These are phyloP conservation scores for Synergus japonicus DNA, from an alignment of 2,888 invertebrate genomes.

Conservation along the genomic window DNA sequence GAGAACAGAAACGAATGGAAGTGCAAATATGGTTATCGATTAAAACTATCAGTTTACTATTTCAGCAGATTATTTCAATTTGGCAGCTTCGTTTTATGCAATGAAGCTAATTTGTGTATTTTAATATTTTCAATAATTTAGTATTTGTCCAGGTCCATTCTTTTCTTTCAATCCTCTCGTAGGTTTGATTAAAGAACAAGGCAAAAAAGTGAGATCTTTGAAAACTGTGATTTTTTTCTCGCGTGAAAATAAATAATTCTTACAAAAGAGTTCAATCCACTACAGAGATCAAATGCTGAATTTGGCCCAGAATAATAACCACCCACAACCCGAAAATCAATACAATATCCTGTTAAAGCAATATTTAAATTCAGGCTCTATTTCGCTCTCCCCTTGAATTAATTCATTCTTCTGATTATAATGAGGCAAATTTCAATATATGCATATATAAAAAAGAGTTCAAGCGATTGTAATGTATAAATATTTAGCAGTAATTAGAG, in stretches of 20 bases:
- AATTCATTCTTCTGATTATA: conserved; percentile 28
- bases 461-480: not conserved
- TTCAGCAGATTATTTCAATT: not conserved
- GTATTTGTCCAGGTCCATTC: not conserved
- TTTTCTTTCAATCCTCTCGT: not conserved
- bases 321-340: conserved; percentile 56
- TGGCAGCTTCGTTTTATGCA: not conserved
- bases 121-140: not conserved
- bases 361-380: conserved; percentile 31
- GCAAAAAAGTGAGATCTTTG: conserved; percentile 18
- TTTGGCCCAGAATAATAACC: conserved; percentile 52
- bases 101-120: not conserved
- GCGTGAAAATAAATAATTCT: conserved; percentile 29
- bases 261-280: conserved; percentile 33
- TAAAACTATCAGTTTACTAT: not conserved
- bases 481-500: conserved; percentile 23
- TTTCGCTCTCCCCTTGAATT: conserved; percentile 30
- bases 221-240: conserved; percentile 19
- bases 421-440: conserved; percentile 29
- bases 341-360: conserved; percentile 40
- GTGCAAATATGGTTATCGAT: conserved; percentile 10
- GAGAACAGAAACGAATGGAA: conserved; percentile 34
- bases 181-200: conserved; percentile 8
- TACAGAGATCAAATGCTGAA: conserved; percentile 49
- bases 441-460: not conserved